Base-by-base conservation (phyloP, 2,797 vertebrate species). In the Staurois parvus region DNA sequence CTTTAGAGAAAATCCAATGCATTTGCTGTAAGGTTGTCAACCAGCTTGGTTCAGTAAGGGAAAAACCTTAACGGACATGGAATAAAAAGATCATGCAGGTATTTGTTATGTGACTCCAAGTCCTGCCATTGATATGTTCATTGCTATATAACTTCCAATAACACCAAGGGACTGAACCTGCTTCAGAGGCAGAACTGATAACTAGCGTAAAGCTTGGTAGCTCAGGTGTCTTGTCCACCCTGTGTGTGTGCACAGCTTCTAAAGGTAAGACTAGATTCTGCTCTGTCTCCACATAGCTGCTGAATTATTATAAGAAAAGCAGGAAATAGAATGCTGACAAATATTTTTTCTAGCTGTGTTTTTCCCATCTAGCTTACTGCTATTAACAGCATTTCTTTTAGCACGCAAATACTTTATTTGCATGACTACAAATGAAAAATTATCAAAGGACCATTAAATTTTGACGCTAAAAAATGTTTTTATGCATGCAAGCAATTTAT, bases 1-100 rank as follows among this genome's bases (percentile, higher is more conserved):
- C 92, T 90, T 93, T 90, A 90, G 89, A 91, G 90, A 90, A 90
- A 90, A 86, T 92, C 91, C 90, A 91, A 91, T 91, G 91, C 92
- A 92, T 92, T 91, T 91, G 91, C 92, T 94, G 91, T 92, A 90
- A 89, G 88, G 74, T 73, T 90, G 72, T 0, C 88, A 91, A 87
- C 89, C 90, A 90, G 89, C 90, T 91, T 92, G 90, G 88, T 89
- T 92, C 91, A 91, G 93, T 91, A 92, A 91, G 91, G 89, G 92
- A 93, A 93, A 92, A 93, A 91, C 92, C 89, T 91, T 90, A 91
- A 89, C 87, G 76, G 76, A 90, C 91, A 91, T 89, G 89, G 89
- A 89, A 95, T 95, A 95, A 93, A 95, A 92, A 88, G 76, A 83
- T 84, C 90, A 90, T 91, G 89, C 70, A 79, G 81, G 81, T 84